Evolutionary conservation across 92 coral and sea anemone species (phyloP), one percentile per base, ranked within the genome.

Genomic region (Galaxea fascicularis): DNA sequence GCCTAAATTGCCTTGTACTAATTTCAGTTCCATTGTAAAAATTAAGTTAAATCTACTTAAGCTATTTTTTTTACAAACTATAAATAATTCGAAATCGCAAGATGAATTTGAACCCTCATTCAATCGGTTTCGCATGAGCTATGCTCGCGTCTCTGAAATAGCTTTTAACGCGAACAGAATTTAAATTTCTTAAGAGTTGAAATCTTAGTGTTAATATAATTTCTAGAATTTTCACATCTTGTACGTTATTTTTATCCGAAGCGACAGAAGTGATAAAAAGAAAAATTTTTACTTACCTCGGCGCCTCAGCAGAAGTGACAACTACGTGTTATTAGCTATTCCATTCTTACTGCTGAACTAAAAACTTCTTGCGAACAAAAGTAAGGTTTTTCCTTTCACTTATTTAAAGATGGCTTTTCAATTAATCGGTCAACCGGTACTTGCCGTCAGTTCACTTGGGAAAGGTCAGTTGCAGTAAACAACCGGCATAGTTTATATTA

Each of bases 391-490:
- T 18, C 75, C 69, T 27, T 57, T 82, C 58, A 71, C 60, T 58
- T 82, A 27, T 71, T 16, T 54, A 71, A 58, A 17, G 27, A 46
- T 35, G 46, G 20, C 70, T 70, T 58, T 25, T 26, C 65, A 82
- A 14, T 26, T 71, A 54, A 41, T 41, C 78, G 46, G 25, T 71
- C 77, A 81, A 68, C 22, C 21, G 86, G 86, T 82, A 71, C 86
- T 71, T 70, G 86, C 39, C 30, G 22, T 41, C 51, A 71, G 65
- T 65, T 16, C 10, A n/a, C 56, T 70, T 71, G 29, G 44, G 86
- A 82, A 82, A 82, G 86, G 86, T 71, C 86, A 26, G n/a, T 71
- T 71, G 8, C 27, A 24, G 39, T 71, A 82, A 82, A 82, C 86
- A 82, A 82, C 86, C 86, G 73, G 86, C 41, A 22, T 7, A 65